These are phyloP conservation scores for Automeris io DNA, from an alignment of 2,888 invertebrate species.

Conservation along the genomic window DNA sequence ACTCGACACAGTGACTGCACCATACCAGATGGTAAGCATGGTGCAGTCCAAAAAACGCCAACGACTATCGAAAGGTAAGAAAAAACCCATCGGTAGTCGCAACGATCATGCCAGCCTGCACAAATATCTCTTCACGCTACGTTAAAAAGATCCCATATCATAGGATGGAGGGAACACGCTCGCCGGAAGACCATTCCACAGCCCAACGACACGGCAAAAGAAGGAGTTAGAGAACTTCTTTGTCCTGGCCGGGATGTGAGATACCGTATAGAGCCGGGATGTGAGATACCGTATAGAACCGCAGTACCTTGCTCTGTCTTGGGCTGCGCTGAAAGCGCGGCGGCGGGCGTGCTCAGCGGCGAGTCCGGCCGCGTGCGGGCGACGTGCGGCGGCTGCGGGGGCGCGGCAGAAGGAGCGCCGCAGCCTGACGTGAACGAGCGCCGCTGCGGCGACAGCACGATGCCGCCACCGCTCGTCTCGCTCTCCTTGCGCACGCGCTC, in stretches of 20 bases:
- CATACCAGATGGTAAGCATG: too few relatives aligned
- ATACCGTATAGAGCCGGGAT: neutral
- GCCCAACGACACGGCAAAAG: too few relatives aligned
- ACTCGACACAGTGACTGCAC: too few relatives aligned
- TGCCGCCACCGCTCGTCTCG: conserved; percentile 78
- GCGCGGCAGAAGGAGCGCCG: conserved; percentile 80
- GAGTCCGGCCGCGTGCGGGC: conserved; percentile 75
- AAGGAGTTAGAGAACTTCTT: too few relatives aligned
- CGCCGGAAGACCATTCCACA: too few relatives aligned
- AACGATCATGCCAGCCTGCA: too few relatives aligned
- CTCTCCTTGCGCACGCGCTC: conserved; percentile 89
- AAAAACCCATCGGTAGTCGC: too few relatives aligned
- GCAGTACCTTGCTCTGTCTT: conserved; percentile 55
- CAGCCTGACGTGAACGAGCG: conserved; percentile 92
- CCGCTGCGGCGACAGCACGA: conserved; percentile 90
- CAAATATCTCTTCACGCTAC: too few relatives aligned
- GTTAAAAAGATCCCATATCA: too few relatives aligned
- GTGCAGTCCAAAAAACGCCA: too few relatives aligned
- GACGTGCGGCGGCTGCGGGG: conserved; percentile 55
- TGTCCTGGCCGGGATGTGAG: neutral
- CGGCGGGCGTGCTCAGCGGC: conserved; percentile 40
- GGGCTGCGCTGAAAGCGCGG: conserved; percentile 26
- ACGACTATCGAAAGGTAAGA: too few relatives aligned
- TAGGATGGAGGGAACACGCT: too few relatives aligned
- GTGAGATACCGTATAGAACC: neutral